These are phyloP conservation scores for Bathynomus jamesi DNA, from an alignment of 1,140 invertebrate genomes.

Conservation along the genomic window DNA sequence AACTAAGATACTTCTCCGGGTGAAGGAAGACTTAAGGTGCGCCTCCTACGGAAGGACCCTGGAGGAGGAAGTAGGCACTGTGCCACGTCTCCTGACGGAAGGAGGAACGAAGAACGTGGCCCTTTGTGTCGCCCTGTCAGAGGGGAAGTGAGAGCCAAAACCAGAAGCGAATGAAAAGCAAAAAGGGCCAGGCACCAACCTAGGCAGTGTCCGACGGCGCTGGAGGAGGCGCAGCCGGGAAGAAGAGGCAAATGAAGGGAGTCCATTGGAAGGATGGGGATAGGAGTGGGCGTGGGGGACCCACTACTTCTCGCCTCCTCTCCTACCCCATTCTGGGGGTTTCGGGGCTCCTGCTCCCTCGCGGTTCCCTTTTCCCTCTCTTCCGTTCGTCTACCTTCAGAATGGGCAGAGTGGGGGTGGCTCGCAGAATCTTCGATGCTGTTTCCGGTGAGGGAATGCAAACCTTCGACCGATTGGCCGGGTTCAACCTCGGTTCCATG, in stretches of 20 bases:
- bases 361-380: neutral
- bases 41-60: no score
- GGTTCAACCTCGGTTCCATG: neutral
- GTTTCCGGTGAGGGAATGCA: neutral
- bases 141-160: neutral
- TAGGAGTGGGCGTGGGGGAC: neutral
- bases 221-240: neutral
- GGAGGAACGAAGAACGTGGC: no score
- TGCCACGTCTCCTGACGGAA: no score
- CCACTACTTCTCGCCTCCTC: neutral
- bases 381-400: neutral
- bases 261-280: neutral
- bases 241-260: neutral
- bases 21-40: no score
- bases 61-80: no score
- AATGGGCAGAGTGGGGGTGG: neutral
- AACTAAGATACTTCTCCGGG: no score
- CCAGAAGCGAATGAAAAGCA: neutral
- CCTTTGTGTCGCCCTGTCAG: no score
- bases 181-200: neutral
- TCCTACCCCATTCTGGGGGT: neutral
- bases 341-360: neutral
- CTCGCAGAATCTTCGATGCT: neutral
- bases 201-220: neutral
- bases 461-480: neutral